phyloP scores from a whole-genome alignment of 37 sponge, comb jelly and placozoan genomes.

The Spongilla lacustris region DNA sequence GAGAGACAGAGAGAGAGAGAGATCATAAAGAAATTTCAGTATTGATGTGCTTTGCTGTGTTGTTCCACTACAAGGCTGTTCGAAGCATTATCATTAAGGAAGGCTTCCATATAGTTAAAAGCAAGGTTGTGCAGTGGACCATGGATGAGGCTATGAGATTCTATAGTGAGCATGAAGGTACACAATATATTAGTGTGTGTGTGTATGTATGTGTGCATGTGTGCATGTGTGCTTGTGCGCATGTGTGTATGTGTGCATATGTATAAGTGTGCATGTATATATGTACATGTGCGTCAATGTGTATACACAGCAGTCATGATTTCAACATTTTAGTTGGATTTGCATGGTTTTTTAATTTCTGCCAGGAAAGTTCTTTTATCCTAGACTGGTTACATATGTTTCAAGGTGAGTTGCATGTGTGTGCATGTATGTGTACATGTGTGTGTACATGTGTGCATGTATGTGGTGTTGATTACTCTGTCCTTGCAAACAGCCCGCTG shows the following conservation, averaged over 20 bases:
- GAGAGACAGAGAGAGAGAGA: too few species aligned
- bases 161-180: constrained; percentile 68
- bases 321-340: background rate
- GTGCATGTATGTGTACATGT: background rate
- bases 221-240: constrained; percentile 33
- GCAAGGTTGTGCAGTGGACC: constrained; percentile 7
- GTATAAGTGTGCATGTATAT: constrained; percentile 40
- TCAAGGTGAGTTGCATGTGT: background rate
- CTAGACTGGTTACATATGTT: constrained; percentile 54
- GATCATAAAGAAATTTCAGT: too few species aligned
- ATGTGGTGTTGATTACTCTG: background rate
- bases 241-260: constrained; percentile 47
- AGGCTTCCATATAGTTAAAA: constrained; percentile 59
- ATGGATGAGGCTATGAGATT: constrained; percentile 43
- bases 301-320: too few species aligned
- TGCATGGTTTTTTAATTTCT: background rate
- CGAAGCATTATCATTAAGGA: constrained; percentile 24
- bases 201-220: constrained; percentile 10
- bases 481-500: too few species aligned
- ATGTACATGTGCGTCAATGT: too few species aligned
- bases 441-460: background rate
- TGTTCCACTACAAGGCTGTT: constrained; percentile 28
- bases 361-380: constrained; percentile 73
- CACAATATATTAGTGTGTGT: background rate
- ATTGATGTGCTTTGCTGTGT: too few species aligned